Base-by-base conservation (phyloP, 2,113 vertebrate genomes). In the Carettochelys insculpta region DNA sequence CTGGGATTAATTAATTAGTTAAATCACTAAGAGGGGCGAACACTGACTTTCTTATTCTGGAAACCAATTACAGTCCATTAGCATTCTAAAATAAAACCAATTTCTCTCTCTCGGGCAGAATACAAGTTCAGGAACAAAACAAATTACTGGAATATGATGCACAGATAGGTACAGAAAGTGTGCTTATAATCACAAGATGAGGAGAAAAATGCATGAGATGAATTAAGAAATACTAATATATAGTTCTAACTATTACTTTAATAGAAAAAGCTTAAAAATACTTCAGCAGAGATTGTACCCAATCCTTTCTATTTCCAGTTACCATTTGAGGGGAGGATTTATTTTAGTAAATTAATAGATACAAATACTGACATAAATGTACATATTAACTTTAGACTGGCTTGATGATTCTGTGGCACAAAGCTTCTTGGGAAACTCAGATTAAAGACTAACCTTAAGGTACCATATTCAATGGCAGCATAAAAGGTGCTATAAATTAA, bases 211-310 rank as follows among this genome's bases (percentile, higher is more conserved):
- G 89, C 52, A 81, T 65, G 38, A 89, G 77, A 20, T 31, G 1
- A 77, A 83, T 45, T 79, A 31, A 91, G 89, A 94, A 91, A 56
- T 50, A 84, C 17, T 77, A 93, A 25, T 84, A 93, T 85, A 92
- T 85, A 89, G 92, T 82, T 3, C 29, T 76, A 76, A 16, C 47
- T 13, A 17, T 13, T 47, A 76, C 24, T 29, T 76, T 90, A 51
- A 78, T 71, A 68, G 34, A 38, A 68, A 65, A 68, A 38, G n/a
- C 61, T 68, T 17, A 11, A 68, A 38, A 19, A n/a, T 78, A 91
- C 6, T 84, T 52, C 45, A 5, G 81, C 0, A 56, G 24, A 38
- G n/a, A 80, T 87, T 90, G 86, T 31, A 68, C 86, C 1, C 78
- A 8, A 11, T 4, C 84, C 58, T 68, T 80, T 88, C 3, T 77